phyloP scores from a whole-genome alignment of 2,888 invertebrate genomes.

The Caenorhabditis wallacei region DNA sequence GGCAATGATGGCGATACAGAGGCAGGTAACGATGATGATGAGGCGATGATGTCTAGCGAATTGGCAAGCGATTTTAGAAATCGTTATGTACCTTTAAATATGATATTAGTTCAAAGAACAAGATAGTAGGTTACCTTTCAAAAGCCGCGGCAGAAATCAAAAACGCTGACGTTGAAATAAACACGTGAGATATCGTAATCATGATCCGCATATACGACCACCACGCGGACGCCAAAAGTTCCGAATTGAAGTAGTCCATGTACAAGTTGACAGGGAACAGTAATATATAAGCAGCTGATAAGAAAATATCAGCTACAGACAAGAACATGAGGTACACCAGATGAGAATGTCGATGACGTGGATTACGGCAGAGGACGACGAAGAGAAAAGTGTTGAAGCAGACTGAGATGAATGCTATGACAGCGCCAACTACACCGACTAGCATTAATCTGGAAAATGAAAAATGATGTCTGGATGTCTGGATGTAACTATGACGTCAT shows the following conservation, averaged over 20 bases:
- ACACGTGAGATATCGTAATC: constrained; percentile 77
- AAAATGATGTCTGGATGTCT: neutral
- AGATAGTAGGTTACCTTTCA: constrained; percentile 67
- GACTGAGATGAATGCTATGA: constrained; percentile 76
- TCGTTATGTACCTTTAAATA: constrained; percentile 74
- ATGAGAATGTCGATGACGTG: constrained; percentile 77
- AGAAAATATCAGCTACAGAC: constrained; percentile 79
- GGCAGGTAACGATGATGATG: constrained; percentile 65
- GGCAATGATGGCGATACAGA: constrained; percentile 76
- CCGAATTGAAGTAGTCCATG: constrained; percentile 81
- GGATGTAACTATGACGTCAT: neutral
- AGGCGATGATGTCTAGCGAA: constrained; percentile 74
- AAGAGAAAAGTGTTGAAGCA: constrained; percentile 81
- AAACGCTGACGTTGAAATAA: constrained; percentile 79
- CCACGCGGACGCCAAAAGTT: constrained; percentile 76
- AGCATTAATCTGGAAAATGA: constrained; percentile 70
- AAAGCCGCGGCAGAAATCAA: constrained; percentile 80
- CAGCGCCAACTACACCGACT: constrained; percentile 78
- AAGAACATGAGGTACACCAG: constrained; percentile 80
- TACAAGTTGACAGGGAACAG: constrained; percentile 80
- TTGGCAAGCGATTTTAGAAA: constrained; percentile 77
- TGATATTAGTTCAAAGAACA: neutral
- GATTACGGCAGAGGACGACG: constrained; percentile 73
- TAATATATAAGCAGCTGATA: constrained; percentile 81
- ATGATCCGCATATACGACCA: constrained; percentile 78